Evolutionary conservation across 2,888 invertebrate genomes (phyloP).

Genomic region (Hypsopygia costalis): DNA sequence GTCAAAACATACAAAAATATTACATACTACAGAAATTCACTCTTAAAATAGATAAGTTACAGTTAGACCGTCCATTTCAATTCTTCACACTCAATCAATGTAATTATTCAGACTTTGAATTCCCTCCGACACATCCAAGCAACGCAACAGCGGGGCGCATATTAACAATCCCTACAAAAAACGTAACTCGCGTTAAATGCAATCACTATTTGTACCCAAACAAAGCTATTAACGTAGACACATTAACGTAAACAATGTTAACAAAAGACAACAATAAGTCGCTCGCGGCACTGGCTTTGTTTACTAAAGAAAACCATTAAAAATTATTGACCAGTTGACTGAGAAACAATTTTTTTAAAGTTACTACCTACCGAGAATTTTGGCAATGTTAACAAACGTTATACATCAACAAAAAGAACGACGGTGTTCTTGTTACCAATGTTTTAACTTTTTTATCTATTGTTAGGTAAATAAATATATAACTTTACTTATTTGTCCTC

Average conservation of each 20-base stretch:
- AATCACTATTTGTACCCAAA: conserved; percentile 57
- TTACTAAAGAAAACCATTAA: conserved; percentile 67
- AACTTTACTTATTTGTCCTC: too few species aligned
- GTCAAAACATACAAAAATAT: too few species aligned
- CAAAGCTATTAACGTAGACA: conserved; percentile 55
- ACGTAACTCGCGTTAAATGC: conserved; percentile 56
- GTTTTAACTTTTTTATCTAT: too few species aligned
- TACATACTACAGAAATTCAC: too few species aligned
- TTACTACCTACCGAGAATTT: conserved; percentile 59
- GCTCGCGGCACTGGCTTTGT: conserved; percentile 51
- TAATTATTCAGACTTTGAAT: conserved; percentile 9
- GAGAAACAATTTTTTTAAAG: conserved; percentile 39
- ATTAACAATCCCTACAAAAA: conserved; percentile 23
- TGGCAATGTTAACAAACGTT: conserved; percentile 9
- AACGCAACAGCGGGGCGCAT: conserved; percentile 33
- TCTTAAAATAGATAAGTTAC: too few species aligned
- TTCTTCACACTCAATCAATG: conserved; percentile 15
- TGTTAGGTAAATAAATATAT: too few species aligned
- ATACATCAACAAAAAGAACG: too few species aligned
- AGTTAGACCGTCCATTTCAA: conserved; percentile 7
- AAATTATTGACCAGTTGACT: conserved; percentile 53
- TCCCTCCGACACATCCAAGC: conserved; percentile 9
- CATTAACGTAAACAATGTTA: conserved; percentile 59
- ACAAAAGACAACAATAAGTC: conserved; percentile 41
- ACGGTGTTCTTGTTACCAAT: too few species aligned